These are phyloP conservation scores for Pachycephala philippinensis DNA, from an alignment of 2,113 vertebrate genomes.

Conservation along the genomic window DNA sequence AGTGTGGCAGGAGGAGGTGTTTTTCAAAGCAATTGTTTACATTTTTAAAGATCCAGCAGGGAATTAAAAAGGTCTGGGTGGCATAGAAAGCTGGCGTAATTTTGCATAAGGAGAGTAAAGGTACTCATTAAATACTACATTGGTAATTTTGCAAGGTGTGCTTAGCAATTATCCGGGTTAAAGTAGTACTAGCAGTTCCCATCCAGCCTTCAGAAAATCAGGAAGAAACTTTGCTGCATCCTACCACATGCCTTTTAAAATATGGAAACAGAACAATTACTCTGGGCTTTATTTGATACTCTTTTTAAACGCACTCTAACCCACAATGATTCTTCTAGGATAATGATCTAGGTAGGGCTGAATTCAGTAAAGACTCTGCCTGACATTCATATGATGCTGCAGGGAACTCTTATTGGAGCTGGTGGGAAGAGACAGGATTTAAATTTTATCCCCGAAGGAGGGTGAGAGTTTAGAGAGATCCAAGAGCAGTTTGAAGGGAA, in stretches of 20 bases:
- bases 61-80: background rate
- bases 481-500: background rate
- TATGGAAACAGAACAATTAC: background rate
- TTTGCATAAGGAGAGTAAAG: background rate
- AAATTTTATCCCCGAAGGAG: background rate
- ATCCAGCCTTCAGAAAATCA: background rate
- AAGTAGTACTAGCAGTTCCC: background rate
- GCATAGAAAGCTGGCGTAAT: background rate
- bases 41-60: background rate
- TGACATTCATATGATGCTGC: background rate
- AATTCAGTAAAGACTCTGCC: background rate
- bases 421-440: background rate
- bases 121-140: background rate
- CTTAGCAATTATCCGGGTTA: background rate
- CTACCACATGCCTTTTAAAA: background rate
- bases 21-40: slow-evolving; percentile 20
- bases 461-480: background rate
- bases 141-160: background rate
- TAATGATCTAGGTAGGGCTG: background rate
- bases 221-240: background rate
- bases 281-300: background rate
- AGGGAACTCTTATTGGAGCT: background rate
- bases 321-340: background rate
- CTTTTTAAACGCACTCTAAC: background rate
- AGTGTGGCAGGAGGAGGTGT: background rate